These are phyloP conservation scores for Lamprologus ornatipinnis DNA, from an alignment of 2,113 vertebrate species.

Conservation along the genomic window DNA sequence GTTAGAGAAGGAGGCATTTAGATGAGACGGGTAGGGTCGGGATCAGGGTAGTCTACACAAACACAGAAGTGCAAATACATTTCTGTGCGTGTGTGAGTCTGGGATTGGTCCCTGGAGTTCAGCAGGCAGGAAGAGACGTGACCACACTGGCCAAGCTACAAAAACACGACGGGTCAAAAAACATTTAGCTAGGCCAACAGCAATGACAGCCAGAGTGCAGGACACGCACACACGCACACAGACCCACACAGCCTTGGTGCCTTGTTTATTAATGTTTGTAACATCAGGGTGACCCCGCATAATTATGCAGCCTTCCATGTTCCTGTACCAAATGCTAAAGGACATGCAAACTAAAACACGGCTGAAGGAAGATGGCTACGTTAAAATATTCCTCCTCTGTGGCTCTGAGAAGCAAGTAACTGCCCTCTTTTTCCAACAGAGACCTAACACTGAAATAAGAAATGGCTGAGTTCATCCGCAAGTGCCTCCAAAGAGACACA, in stretches of 20 bases:
- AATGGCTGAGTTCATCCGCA: conserved; percentile 7
- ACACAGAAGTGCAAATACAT: background rate
- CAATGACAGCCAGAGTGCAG: conserved; percentile 10
- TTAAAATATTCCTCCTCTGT: background rate
- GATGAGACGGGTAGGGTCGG: background rate
- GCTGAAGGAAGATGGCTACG: background rate
- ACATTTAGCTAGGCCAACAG: conserved; percentile 14
- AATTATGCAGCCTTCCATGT: background rate
- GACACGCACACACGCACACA: background rate
- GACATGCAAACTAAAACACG: background rate
- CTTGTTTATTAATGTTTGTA: background rate
- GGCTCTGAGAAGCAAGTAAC: background rate
- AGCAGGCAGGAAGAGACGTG: conserved; percentile 12
- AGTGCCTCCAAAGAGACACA: conserved; percentile 23
- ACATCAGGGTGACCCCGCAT: conserved; percentile 2
- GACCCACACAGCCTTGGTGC: background rate
- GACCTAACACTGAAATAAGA: background rate
- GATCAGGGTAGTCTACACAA: background rate
- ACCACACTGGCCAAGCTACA: conserved; percentile 17
- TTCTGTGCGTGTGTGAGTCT: background rate
- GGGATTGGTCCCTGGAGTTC: background rate
- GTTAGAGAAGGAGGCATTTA: background rate
- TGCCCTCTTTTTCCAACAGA: background rate
- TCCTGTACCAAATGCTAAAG: background rate
- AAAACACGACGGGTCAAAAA: conserved; percentile 33